phyloP scores from a whole-genome alignment of 2,888 invertebrate species.

The Elysia crispata region DNA sequence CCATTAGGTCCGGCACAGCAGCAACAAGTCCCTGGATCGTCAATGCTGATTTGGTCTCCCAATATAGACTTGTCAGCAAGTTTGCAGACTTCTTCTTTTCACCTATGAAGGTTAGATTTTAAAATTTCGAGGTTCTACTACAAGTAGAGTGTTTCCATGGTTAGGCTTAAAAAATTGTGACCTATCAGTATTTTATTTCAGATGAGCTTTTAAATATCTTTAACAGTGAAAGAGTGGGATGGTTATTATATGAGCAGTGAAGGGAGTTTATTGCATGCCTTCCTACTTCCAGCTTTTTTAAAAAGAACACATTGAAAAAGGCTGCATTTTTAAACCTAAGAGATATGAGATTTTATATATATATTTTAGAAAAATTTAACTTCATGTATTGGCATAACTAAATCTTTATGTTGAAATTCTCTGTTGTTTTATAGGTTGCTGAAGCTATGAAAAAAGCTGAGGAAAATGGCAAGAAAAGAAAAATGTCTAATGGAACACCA shows the following conservation, averaged over 20 bases:
- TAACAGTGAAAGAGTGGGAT: too few species aligned
- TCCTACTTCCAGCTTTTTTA: too few species aligned
- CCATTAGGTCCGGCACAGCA: conserved; percentile 72
- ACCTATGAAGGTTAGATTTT: conserved; percentile 65
- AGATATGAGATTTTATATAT: too few species aligned
- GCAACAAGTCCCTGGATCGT: conserved; percentile 77
- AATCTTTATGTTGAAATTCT: not conserved
- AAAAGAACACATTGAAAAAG: too few species aligned
- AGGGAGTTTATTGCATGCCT: too few species aligned
- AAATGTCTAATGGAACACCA: conserved; percentile 47
- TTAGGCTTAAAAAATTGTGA: not conserved
- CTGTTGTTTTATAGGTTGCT: conserved; percentile 59
- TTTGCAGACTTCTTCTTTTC: conserved; percentile 75
- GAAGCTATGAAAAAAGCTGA: conserved; percentile 62
- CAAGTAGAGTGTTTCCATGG: too few species aligned
- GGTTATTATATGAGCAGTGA: too few species aligned
- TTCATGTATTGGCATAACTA: not conserved
- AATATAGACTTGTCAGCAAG: conserved; percentile 73
- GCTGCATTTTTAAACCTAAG: too few species aligned
- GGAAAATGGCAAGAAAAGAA: conserved; percentile 60
- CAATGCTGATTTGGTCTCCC: conserved; percentile 72
- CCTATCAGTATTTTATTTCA: too few species aligned
- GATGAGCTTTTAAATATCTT: too few species aligned
- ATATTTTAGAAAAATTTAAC: too few species aligned
- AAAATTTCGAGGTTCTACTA: too few species aligned